A percentile compares a stretch with the other conserved stretches of the same genome.
phyloP scores from a whole-genome alignment of 2,113 vertebrate genomes.

The Nettapus auritus region DNA sequence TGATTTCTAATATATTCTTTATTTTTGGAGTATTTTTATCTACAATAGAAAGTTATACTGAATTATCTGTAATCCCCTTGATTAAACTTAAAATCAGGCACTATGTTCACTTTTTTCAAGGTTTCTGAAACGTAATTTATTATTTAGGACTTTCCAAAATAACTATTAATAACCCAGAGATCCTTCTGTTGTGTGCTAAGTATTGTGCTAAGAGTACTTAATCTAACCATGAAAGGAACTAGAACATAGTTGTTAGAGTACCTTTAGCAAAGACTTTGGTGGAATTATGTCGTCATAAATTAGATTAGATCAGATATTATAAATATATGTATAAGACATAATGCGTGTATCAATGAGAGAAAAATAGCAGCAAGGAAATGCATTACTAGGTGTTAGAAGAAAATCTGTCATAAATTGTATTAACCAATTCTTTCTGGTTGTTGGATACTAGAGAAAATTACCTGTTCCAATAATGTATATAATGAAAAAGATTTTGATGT shows the following conservation, averaged over 20 bases:
- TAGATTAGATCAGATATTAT: not conserved
- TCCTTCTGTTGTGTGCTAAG: not conserved
- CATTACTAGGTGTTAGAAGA: not conserved
- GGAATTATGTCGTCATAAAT: not conserved
- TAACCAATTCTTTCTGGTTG: not conserved
- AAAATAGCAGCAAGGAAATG: not conserved
- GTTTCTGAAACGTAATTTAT: not conserved
- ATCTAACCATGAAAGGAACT: not conserved
- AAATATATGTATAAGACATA: not conserved
- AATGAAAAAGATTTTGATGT: not conserved
- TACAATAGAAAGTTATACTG: not conserved
- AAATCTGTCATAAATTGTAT: not conserved
- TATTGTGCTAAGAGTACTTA: not conserved
- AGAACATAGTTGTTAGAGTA: not conserved
- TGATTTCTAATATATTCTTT: not conserved
- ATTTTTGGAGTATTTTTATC: not conserved
- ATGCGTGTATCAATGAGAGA: not conserved
- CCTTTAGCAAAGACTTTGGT: not conserved
- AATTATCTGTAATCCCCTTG: not conserved
- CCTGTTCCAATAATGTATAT: not conserved
- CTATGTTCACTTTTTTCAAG: not conserved
- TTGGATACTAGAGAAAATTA: not conserved
- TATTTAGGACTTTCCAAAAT: not conserved
- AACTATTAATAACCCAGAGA: not conserved
- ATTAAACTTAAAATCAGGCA: not conserved